Conservation (phyloP, 2,113 vertebrate species). For the Electrona antarctica region DNA sequence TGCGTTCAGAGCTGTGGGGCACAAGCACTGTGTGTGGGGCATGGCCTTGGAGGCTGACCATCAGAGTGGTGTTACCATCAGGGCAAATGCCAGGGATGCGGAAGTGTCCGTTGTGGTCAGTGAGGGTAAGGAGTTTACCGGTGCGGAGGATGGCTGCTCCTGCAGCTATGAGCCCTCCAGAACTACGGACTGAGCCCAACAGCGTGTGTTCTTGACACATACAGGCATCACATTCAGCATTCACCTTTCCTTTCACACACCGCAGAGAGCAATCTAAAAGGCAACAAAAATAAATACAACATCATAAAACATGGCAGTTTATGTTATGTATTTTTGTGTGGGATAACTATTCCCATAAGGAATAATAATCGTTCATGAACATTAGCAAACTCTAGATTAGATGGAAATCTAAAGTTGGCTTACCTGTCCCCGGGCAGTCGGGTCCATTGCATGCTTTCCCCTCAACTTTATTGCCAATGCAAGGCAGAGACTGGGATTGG, state of each 20-base stretch:
- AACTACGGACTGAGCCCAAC: conserved; percentile 84
- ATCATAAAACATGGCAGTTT: background rate
- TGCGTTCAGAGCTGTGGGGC: conserved; percentile 73
- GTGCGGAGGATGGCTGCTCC: conserved; percentile 82
- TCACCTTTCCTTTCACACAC: conserved; percentile 86
- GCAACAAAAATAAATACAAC: conserved; percentile 8
- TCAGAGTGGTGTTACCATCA: conserved; percentile 85
- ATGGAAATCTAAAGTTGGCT: background rate
- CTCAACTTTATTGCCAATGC: conserved; percentile 85
- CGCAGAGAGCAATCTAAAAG: conserved; percentile 84
- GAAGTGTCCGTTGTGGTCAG: conserved; percentile 87
- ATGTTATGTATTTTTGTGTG: background rate
- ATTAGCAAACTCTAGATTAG: background rate
- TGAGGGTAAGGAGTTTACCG: conserved; percentile 82
- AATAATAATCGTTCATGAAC: background rate
- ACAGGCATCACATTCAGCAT: conserved; percentile 88
- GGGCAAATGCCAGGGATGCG: conserved; percentile 89
- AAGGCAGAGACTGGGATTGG: conserved; percentile 75
- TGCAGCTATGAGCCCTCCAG: conserved; percentile 83
- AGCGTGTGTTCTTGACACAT: conserved; percentile 88
- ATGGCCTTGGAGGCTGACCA: conserved; percentile 86
- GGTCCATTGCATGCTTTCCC: conserved; percentile 83
- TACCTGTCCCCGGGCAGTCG: conserved; percentile 80
- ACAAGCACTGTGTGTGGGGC: conserved; percentile 68
- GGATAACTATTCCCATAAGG: background rate